Evolutionary conservation across 2,888 invertebrate species (phyloP).

Genomic region (Anoncus sp.): DNA sequence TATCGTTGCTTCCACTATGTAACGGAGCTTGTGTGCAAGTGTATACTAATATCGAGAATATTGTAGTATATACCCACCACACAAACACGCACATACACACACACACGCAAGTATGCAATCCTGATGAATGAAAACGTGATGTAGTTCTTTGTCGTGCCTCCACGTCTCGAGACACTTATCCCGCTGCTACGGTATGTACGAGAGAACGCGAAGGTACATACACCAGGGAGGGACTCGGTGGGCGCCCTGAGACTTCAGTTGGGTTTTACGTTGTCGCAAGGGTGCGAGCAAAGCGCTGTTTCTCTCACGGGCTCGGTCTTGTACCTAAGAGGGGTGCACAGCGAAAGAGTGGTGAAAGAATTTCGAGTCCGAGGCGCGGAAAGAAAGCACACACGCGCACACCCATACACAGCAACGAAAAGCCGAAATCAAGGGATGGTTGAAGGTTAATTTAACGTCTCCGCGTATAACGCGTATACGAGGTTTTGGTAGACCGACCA

Average conservation of each 20-base stretch:
- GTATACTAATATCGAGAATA: no score
- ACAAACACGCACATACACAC: not conserved
- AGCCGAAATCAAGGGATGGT: slow-evolving; percentile 4
- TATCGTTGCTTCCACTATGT: slow-evolving; percentile 27
- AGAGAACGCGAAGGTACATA: slow-evolving; percentile 30
- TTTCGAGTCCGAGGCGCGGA: slow-evolving; percentile 33
- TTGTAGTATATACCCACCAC: not conserved
- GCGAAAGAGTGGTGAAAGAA: slow-evolving; percentile 22
- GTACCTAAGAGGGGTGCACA: slow-evolving; percentile 5
- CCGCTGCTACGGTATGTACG: slow-evolving; percentile 14
- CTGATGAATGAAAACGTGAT: slow-evolving; percentile 37
- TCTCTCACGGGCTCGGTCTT: slow-evolving; percentile 35
- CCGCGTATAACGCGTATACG: not conserved
- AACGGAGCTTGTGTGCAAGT: slow-evolving; percentile 5
- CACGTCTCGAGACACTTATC: slow-evolving; percentile 45
- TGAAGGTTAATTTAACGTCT: slow-evolving; percentile 16
- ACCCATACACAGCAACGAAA: slow-evolving; percentile 9
- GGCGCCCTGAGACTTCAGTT: slow-evolving; percentile 24
- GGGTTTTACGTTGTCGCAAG: slow-evolving; percentile 32
- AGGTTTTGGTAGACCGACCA: not conserved
- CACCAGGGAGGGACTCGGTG: slow-evolving; percentile 11
- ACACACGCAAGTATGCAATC: not conserved
- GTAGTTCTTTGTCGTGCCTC: slow-evolving; percentile 47
- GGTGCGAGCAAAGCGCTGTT: slow-evolving; percentile 12
- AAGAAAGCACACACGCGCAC: no score